Base-by-base conservation (phyloP, 2,888 invertebrate species). In the Deladenus siricidicola region DNA sequence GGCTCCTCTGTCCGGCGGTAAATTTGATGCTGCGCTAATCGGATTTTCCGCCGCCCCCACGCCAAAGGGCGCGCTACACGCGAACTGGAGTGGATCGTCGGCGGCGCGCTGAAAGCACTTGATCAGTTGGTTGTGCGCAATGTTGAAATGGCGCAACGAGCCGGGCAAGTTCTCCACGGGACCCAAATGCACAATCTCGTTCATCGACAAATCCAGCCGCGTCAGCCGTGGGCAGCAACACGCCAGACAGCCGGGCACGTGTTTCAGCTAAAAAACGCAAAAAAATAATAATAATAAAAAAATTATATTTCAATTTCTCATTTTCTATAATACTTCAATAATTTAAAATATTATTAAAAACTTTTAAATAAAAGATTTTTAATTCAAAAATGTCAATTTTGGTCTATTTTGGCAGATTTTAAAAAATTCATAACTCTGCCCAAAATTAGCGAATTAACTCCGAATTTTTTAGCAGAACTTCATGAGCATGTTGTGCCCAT, bases 81-180 rank as follows among this genome's bases (percentile, higher is more conserved):
- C 23, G 23, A 66, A 34, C 8, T 51, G 39, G n/a, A 43, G 26
- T 8, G 60, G 14, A 8, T 67, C 53, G 30, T 30, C 49, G 52
- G 6, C 30, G 23, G 23, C 30, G 19, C n/a, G 29, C 21, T 39
- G 29, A 23, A 21, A 58, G 17, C 51, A 39, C 6, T 34, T n/a
- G 24, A 26, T 39, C 2, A 51, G 51, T 17, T 42, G 42, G 17
- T 51, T 58, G 17, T 42, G 24, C 44, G 56, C 30, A 21, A 51
- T 50, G 34, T 56, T 39, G 14, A 92, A 81, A 79, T 92, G 90
- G 63, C 91, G 89, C 8, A 96, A 82, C 50, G 86, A 86, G 44
- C 87, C 86, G 0, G 96, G 94, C 80, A 90, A 92, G 56, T 88
- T 88, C 14, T 89, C 89, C 58, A 93, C 88, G 75, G 87, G 87